Evolutionary conservation across 2,888 invertebrate genomes (phyloP).

Genomic region (Drosophila anomelani): DNA sequence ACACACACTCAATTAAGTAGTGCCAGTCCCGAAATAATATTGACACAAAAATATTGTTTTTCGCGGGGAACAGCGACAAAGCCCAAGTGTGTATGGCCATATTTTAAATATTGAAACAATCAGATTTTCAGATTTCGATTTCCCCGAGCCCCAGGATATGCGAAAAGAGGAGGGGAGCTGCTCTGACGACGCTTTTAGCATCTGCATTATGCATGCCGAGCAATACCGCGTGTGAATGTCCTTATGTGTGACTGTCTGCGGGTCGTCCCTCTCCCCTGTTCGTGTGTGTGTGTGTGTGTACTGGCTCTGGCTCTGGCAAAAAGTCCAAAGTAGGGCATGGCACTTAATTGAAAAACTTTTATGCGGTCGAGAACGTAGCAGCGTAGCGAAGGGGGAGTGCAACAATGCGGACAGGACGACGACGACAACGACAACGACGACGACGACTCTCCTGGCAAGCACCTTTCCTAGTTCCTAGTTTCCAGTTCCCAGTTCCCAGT

Average conservation of each 20-base stretch:
- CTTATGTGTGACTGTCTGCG: constrained; percentile 27
- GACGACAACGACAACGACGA: background rate
- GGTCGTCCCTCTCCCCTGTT: background rate
- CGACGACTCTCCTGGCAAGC: constrained; percentile 17
- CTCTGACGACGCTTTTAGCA: constrained; percentile 47
- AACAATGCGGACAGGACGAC: constrained; percentile 26
- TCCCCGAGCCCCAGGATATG: background rate
- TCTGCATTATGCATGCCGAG: constrained; percentile 59
- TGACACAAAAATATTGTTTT: constrained; percentile 8
- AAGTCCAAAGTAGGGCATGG: constrained; percentile 70
- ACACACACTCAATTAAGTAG: constrained; percentile 8
- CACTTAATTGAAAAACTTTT: constrained; percentile 73
- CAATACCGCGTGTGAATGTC: constrained; percentile 45
- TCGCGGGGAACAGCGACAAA: background rate
- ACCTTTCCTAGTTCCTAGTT: constrained; percentile 8
- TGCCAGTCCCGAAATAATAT: constrained; percentile 1
- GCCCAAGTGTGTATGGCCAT: background rate
- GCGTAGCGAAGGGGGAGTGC: background rate
- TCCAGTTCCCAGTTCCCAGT: background rate
- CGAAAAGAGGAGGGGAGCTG: background rate
- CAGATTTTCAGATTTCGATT: constrained; percentile 10
- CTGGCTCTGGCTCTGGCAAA: constrained; percentile 36
- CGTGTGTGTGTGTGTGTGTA: constrained; percentile 11
- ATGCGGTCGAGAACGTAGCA: constrained; percentile 68
- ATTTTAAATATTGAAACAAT: constrained; percentile 6